These are phyloP conservation scores for Artemia sp. DNA, from an alignment of 2,888 invertebrate species.

Conservation along the genomic window DNA sequence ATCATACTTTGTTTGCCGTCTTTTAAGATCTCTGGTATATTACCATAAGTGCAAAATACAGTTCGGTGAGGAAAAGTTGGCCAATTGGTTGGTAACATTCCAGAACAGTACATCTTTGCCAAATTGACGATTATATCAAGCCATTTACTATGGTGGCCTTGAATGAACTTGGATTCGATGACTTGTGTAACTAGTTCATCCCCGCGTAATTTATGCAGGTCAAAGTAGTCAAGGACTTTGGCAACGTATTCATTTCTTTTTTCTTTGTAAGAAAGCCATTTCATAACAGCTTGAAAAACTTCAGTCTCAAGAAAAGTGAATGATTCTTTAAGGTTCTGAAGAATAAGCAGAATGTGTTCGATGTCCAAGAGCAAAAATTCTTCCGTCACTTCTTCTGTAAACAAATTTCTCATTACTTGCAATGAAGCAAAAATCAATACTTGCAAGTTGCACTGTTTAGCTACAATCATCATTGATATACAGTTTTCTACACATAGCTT, in stretches of 20 bases:
- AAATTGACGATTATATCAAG: neutral
- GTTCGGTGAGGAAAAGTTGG: neutral
- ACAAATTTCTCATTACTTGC: conserved; percentile 3
- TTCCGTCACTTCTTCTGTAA: neutral
- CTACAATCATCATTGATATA: neutral
- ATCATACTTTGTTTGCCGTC: neutral
- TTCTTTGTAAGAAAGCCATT: neutral
- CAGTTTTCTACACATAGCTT: neutral
- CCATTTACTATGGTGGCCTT: neutral
- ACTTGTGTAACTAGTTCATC: neutral
- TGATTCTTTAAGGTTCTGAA: neutral
- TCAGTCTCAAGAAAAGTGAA: conserved; percentile 10
- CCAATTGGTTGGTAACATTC: neutral
- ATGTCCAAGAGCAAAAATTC: conserved; percentile 10
- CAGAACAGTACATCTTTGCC: conserved; percentile 3
- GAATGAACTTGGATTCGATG: conserved; percentile 12
- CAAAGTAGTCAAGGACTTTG: neutral
- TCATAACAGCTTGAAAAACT: conserved; percentile 5
- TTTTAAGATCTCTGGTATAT: neutral
- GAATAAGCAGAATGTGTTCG: neutral
- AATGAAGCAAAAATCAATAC: conserved; percentile 8
- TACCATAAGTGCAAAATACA: neutral
- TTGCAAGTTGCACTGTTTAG: neutral
- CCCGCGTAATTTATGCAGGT: conserved; percentile 8
- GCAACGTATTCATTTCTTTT: neutral